These are phyloP conservation scores for Drosophila nr. medialis DNA, from an alignment of 2,888 invertebrate species.

Conservation along the genomic window DNA sequence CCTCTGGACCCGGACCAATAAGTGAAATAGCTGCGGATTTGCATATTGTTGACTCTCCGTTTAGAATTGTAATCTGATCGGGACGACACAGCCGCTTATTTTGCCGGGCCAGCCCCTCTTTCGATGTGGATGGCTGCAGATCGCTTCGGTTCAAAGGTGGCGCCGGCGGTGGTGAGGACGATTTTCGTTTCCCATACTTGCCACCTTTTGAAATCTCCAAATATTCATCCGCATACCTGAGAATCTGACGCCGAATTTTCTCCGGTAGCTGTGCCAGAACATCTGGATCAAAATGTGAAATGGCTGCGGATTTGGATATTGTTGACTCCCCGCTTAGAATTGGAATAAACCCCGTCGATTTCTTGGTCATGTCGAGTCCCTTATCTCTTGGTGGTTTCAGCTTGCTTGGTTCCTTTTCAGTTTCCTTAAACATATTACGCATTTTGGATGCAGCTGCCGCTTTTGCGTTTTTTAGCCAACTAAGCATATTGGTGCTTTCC, in stretches of 20 bases:
- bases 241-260: slow-evolving; percentile 87
- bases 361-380: slow-evolving; percentile 70
- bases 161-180: slow-evolving; percentile 6
- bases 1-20: slow-evolving; percentile 87
- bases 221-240: slow-evolving; percentile 74
- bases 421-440: accelerated
- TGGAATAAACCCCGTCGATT: not conserved
- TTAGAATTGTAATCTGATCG: slow-evolving; percentile 16
- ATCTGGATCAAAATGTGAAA: slow-evolving; percentile 85
- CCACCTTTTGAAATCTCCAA: slow-evolving; percentile 19
- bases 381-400: slow-evolving; percentile 9
- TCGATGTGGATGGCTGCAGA: slow-evolving; percentile 75
- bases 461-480: slow-evolving; percentile 70
- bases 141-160: slow-evolving; percentile 57
- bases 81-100: slow-evolving; percentile 18
- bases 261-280: slow-evolving; percentile 88
- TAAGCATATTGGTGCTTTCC: slow-evolving; percentile 55
- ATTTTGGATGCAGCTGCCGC: not conserved
- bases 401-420: not conserved
- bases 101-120: slow-evolving; percentile 47
- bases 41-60: not conserved
- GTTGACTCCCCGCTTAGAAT: not conserved
- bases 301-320: slow-evolving; percentile 12
- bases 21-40: slow-evolving; percentile 44
- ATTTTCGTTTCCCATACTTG: slow-evolving; percentile 1